Conservation (phyloP, 2,888 invertebrate species). For the Branchipolynoe longqiensis region DNA sequence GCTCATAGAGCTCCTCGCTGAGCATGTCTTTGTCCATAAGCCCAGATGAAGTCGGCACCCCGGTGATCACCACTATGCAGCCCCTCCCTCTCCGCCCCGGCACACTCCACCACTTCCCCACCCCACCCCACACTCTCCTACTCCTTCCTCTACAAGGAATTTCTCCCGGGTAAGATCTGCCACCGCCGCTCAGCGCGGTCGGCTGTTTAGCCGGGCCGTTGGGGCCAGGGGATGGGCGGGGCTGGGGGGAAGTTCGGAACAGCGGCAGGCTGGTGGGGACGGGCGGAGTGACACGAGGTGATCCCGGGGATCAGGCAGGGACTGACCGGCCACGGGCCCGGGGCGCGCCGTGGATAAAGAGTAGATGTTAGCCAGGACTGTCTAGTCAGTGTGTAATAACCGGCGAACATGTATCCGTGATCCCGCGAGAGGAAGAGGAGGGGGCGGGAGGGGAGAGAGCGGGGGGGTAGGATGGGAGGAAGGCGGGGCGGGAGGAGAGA, state of each 20-base stretch:
- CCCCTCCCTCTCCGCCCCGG: too few species aligned
- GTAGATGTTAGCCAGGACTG: conserved; percentile 23
- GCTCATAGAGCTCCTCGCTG: too few species aligned
- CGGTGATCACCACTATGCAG: too few species aligned
- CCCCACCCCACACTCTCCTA: not conserved
- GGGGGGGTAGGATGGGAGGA: not conserved
- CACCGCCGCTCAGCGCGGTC: too few species aligned
- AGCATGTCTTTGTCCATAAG: too few species aligned
- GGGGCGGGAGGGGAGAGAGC: not conserved
- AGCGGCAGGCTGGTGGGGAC: not conserved
- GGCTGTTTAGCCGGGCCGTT: too few species aligned
- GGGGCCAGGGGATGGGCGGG: not conserved
- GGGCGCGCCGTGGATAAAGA: conserved; percentile 6
- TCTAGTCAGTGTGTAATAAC: conserved; percentile 49
- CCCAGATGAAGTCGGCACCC: too few species aligned
- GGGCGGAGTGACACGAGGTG: not conserved
- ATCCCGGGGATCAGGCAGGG: conserved; percentile 31
- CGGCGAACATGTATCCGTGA: conserved; percentile 11
- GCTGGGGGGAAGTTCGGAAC: not conserved
- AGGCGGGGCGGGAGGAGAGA: too few species aligned
- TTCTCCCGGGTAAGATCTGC: too few species aligned
- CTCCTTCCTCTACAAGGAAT: not conserved
- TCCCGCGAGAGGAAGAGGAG: not conserved
- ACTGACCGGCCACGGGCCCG: conserved; percentile 41
- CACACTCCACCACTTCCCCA: not conserved